Base-by-base conservation (phyloP, 92 coral and sea anemone species). In the Scolanthus callimorphus region DNA sequence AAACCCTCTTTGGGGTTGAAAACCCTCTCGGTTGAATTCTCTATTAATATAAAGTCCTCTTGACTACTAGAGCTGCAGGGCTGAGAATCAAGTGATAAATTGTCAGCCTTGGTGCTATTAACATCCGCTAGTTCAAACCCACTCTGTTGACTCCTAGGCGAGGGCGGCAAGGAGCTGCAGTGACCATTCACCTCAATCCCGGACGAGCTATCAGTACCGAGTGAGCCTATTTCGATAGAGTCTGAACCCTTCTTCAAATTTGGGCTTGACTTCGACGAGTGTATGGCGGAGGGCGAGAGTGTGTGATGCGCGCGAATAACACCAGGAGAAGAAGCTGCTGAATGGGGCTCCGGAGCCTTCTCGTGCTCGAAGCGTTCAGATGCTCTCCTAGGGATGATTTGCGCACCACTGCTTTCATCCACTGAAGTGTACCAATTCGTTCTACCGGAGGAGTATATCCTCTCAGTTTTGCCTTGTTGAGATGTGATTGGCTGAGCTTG, bases 131-230 rank as follows among this genome's bases (percentile, higher is more conserved):
- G 29, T 3, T 47, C 67, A 39, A 68, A 55, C 3, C 65, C 65
- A 1, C 27, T 29, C 25, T 12, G 61, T 13, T 65, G 62, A 27
- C 60, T 60, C n/a, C 55, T 54, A 0, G 86, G 86, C 12, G 86
- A 80, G 0, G 80, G 25, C 3, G 86, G 86, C 1, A 80, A 57
- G 1, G 86, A 80, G 65, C 49, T 60, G 39, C 83, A 58, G 21
- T 39, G 56, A 11, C 67, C 48, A 3, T 76, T 55, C 15, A 59
- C 53, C 10, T 47, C 39, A 0, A 55, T 31, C 17, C 67, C 67
- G 4, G 47, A 24, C 17, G 59, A 53, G 6, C 24, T 34, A 11
- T 65, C 54, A 15, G 27, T 49, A 8, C 56, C 39, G 20, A 39
- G 37, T 6, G 49, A 22, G 52, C 41, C 51, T 19, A 17, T 24